Conservation (phyloP, 2,113 vertebrate genomes). For the Chauna torquata region DNA sequence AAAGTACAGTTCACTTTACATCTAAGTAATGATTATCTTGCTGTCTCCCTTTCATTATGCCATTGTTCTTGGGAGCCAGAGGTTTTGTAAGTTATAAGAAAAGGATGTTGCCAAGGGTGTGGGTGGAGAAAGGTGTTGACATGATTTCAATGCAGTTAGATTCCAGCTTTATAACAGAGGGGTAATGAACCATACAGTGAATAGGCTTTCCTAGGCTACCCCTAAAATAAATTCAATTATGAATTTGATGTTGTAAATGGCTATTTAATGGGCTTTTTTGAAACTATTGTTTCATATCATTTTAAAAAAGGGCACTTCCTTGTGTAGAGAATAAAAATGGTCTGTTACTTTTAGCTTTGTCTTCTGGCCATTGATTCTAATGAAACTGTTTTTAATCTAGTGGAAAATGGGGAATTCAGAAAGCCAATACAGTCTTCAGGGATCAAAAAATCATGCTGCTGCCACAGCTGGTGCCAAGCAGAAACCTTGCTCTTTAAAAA, state of each 20-base stretch:
- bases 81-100: slow-evolving; percentile 57
- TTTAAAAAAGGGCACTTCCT: slow-evolving; percentile 16
- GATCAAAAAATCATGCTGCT: slow-evolving; percentile 79
- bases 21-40: slow-evolving; percentile 61
- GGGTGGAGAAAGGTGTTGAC: slow-evolving; percentile 64
- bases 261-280: not conserved
- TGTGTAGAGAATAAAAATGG: not conserved
- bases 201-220: slow-evolving; percentile 7
- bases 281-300: not conserved
- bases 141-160: slow-evolving; percentile 53
- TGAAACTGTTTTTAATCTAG: slow-evolving; percentile 68
- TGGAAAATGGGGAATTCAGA: slow-evolving; percentile 95
- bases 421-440: slow-evolving; percentile 95
- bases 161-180: slow-evolving; percentile 30
- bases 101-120: slow-evolving; percentile 52
- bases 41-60: slow-evolving; percentile 66
- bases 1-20: slow-evolving; percentile 39
- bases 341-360: not conserved
- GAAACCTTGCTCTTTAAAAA: slow-evolving; percentile 87
- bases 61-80: slow-evolving; percentile 63
- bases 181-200: slow-evolving; percentile 34
- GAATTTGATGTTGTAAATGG: slow-evolving; percentile 18
- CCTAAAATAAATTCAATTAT: slow-evolving; percentile 17
- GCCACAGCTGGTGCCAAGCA: slow-evolving; percentile 81
- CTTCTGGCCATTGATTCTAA: slow-evolving; percentile 27